Percentiles rank a stretch among this genome's conserved stretches.
These are phyloP conservation scores for Campylomormyrus tamandua DNA, from an alignment of 2,113 vertebrate species.

Conservation along the genomic window DNA sequence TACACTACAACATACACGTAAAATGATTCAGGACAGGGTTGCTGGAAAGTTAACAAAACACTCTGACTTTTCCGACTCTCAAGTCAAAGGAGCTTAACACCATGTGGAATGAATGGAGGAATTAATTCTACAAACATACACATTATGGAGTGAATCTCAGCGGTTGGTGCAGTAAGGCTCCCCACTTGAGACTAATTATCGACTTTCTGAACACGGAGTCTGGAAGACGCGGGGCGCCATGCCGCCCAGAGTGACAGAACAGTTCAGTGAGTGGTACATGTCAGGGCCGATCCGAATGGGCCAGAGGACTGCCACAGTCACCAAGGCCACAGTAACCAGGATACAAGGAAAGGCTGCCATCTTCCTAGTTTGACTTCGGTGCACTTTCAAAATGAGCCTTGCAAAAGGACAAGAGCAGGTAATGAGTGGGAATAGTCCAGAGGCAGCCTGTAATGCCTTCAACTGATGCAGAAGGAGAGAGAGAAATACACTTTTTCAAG, in stretches of 20 bases:
- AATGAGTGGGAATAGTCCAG: neutral
- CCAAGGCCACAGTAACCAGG: neutral
- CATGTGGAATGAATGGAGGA: neutral
- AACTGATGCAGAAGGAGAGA: neutral
- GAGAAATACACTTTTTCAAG: neutral
- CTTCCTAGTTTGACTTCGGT: neutral
- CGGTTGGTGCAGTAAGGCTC: neutral
- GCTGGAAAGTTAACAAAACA: neutral
- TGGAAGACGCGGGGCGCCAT: neutral
- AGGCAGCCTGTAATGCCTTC: neutral
- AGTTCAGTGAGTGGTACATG: neutral
- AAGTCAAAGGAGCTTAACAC: neutral
- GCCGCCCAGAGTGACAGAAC: neutral
- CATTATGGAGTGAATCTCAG: neutral
- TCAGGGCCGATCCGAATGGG: neutral
- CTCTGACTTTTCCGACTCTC: neutral
- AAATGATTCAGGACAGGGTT: neutral
- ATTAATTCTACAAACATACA: neutral
- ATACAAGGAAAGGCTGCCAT: neutral
- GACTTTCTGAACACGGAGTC: neutral
- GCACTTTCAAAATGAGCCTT: neutral
- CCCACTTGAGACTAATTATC: slow-evolving; percentile 5
- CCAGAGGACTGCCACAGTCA: neutral
- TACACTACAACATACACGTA: neutral
- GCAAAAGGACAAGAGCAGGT: neutral